These are phyloP conservation scores for Ammodytes dubius DNA, from an alignment of 2,113 vertebrate genomes.

Conservation along the genomic window DNA sequence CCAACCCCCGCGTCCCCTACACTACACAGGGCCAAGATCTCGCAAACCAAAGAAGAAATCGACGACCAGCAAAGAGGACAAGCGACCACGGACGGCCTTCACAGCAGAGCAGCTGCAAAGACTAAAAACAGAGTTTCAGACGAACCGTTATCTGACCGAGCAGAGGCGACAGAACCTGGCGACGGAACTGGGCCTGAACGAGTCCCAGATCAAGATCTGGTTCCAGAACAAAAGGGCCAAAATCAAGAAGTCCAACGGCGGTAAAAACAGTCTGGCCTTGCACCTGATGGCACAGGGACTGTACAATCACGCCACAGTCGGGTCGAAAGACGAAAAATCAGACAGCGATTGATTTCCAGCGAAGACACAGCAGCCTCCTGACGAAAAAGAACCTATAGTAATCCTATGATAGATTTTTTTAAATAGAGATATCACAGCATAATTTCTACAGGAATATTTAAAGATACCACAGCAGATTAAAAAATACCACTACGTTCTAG, in stretches of 20 bases:
- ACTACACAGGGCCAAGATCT: slow-evolving; percentile 93
- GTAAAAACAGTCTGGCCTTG: slow-evolving; percentile 90
- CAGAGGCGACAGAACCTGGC: slow-evolving; percentile 93
- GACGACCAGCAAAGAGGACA: slow-evolving; percentile 92
- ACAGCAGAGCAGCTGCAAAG: slow-evolving; percentile 94
- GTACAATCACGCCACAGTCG: slow-evolving; percentile 92
- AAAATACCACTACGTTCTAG: slow-evolving; percentile 57
- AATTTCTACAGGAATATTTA: slow-evolving; percentile 76
- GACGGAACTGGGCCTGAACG: slow-evolving; percentile 92
- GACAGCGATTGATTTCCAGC: slow-evolving; percentile 92
- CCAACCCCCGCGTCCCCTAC: background rate
- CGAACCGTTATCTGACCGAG: slow-evolving; percentile 94
- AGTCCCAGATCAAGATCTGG: slow-evolving; percentile 97
- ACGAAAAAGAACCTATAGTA: slow-evolving; percentile 78
- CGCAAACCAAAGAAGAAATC: slow-evolving; percentile 99
- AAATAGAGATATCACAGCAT: slow-evolving; percentile 67
- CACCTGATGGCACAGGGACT: slow-evolving; percentile 96
- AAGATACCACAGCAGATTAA: slow-evolving; percentile 68
- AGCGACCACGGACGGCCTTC: slow-evolving; percentile 94
- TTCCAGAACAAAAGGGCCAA: slow-evolving; percentile 97
- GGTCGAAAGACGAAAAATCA: slow-evolving; percentile 95
- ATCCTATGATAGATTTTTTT: slow-evolving; percentile 72
- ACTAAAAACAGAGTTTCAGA: slow-evolving; percentile 94
- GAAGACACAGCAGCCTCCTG: slow-evolving; percentile 70
- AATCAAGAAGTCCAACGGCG: slow-evolving; percentile 93